Conservation (phyloP, 2,888 invertebrate genomes). For the Microdon myrmicae region DNA sequence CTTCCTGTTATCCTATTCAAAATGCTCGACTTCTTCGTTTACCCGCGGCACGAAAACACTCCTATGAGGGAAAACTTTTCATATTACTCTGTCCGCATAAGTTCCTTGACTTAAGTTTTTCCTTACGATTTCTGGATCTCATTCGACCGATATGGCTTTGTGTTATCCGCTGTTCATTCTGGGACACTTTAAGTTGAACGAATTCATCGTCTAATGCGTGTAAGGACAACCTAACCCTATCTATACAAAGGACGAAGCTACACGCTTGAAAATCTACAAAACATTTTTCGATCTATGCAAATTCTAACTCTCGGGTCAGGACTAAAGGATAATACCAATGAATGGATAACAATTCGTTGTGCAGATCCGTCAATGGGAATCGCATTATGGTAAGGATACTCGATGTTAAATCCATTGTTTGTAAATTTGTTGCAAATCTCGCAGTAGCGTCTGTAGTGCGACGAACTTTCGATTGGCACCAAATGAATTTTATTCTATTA, state of each 20-base stretch:
- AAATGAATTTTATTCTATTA: background rate
- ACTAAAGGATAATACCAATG: slow-evolving; percentile 41
- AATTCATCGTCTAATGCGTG: slow-evolving; percentile 23
- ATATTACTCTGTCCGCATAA: slow-evolving; percentile 36
- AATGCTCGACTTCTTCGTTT: slow-evolving; percentile 21
- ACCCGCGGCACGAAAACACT: slow-evolving; percentile 23
- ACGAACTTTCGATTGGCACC: slow-evolving; percentile 3
- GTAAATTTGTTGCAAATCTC: slow-evolving; percentile 19
- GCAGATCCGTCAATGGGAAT: slow-evolving; percentile 40
- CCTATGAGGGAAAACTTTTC: slow-evolving; percentile 45
- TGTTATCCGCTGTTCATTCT: background rate
- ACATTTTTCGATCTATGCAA: slow-evolving; percentile 19
- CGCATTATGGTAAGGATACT: slow-evolving; percentile 36
- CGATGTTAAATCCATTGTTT: slow-evolving; percentile 38
- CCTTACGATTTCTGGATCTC: slow-evolving; percentile 7
- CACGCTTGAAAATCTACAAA: slow-evolving; percentile 18
- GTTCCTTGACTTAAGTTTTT: background rate
- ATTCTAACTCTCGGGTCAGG: slow-evolving; percentile 4
- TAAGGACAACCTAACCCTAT: no score
- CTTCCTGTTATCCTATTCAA: slow-evolving; percentile 47
- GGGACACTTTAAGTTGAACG: slow-evolving; percentile 34
- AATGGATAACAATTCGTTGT: slow-evolving; percentile 35
- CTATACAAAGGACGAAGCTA: no score
- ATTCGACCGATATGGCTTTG: slow-evolving; percentile 12
- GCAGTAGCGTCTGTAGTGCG: background rate